phyloP scores from a whole-genome alignment of 2,797 vertebrate species.

The Poeciliopsis infans region DNA sequence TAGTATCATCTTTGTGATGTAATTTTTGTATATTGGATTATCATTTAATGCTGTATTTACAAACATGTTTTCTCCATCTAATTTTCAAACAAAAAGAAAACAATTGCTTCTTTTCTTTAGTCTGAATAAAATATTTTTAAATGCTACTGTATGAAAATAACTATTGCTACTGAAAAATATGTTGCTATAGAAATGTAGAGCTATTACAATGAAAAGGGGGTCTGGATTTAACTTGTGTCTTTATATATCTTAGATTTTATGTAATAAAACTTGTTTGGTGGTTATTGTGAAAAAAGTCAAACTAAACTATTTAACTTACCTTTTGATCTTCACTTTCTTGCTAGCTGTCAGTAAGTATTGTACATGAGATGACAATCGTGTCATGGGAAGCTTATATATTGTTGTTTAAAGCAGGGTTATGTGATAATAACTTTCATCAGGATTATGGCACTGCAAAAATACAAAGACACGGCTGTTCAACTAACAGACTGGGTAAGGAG shows the following conservation, averaged over 20 bases:
- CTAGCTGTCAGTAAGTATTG: constrained; percentile 1
- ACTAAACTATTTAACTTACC: constrained; percentile 20
- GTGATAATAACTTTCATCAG: background rate
- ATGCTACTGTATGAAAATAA: constrained; percentile 23
- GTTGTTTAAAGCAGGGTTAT: background rate
- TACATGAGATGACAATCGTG: background rate
- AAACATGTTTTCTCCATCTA: background rate
- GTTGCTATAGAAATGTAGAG: constrained; percentile 39
- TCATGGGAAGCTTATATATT: background rate
- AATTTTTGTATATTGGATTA: constrained; percentile 20
- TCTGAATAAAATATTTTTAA: background rate
- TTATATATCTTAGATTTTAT: constrained; percentile 35
- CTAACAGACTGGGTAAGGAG: background rate
- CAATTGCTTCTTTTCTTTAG: background rate
- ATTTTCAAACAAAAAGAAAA: background rate
- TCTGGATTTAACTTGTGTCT: constrained; percentile 32
- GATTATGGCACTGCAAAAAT: background rate
- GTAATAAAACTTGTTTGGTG: constrained; percentile 28
- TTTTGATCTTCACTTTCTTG: constrained; percentile 32
- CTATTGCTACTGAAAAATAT: constrained; percentile 29
- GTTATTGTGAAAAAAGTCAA: constrained; percentile 18
- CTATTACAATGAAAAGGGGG: constrained; percentile 48
- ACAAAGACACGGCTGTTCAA: background rate
- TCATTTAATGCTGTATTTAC: constrained; percentile 6
- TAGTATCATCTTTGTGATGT: constrained; percentile 31